A percentile compares a stretch with the other conserved stretches of the same genome.
Evolutionary conservation across 1,140 invertebrate species (phyloP).

Genomic region (Drosophila subpulchrella): DNA sequence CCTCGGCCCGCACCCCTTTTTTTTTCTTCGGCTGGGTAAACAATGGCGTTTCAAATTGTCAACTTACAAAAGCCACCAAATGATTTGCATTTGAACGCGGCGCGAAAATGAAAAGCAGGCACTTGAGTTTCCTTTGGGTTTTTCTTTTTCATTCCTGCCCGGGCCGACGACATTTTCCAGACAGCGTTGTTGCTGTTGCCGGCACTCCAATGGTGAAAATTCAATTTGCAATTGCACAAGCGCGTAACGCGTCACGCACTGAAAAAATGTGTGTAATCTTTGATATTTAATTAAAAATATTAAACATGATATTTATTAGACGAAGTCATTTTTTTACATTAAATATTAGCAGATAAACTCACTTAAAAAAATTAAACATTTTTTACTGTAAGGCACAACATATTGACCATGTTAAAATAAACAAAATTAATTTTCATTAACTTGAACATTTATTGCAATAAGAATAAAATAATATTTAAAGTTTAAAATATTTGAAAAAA

Average conservation of each 20-base stretch:
- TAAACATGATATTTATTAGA: too few relatives aligned
- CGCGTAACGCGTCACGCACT: slow-evolving; percentile 60
- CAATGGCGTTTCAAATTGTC: slow-evolving; percentile 78
- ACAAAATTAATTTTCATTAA: too few relatives aligned
- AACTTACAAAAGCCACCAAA: slow-evolving; percentile 80
- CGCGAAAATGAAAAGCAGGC: slow-evolving; percentile 75
- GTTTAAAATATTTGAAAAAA: too few relatives aligned
- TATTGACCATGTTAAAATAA: too few relatives aligned
- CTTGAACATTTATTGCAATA: too few relatives aligned
- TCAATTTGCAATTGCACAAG: slow-evolving; percentile 82
- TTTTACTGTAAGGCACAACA: too few relatives aligned
- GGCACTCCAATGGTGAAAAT: slow-evolving; percentile 61
- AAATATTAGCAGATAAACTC: too few relatives aligned
- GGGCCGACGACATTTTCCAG: slow-evolving; percentile 72
- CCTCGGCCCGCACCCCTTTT: neutral
- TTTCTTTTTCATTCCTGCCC: slow-evolving; percentile 30
- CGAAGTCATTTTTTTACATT: too few relatives aligned
- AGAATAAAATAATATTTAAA: too few relatives aligned
- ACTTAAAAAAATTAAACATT: too few relatives aligned
- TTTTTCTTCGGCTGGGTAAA: slow-evolving; percentile 33
- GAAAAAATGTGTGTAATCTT: neutral
- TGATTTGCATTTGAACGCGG: slow-evolving; percentile 80
- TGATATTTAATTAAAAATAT: neutral
- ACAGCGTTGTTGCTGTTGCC: slow-evolving; percentile 37
- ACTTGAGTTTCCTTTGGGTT: slow-evolving; percentile 77